These are phyloP conservation scores for Diachasmimorpha longicaudata DNA, from an alignment of 1,140 invertebrate genomes.

Conservation along the genomic window DNA sequence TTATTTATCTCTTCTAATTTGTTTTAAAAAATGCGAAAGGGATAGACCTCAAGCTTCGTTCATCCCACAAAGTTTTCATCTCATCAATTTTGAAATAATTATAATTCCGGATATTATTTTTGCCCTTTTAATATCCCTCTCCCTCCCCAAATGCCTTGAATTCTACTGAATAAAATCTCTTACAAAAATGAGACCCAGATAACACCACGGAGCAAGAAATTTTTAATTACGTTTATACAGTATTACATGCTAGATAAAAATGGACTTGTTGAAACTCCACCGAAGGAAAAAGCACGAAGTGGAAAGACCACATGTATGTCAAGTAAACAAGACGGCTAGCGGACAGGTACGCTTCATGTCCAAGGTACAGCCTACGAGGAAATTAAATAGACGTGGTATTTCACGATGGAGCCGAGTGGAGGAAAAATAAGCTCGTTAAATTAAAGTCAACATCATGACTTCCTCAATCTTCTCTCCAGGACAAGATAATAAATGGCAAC, in stretches of 20 bases:
- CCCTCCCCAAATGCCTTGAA: too few species aligned
- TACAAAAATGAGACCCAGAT: too few species aligned
- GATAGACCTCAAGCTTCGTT: too few species aligned
- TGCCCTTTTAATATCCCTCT: too few species aligned
- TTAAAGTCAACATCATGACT: neutral
- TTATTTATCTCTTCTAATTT: too few species aligned
- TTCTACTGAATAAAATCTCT: too few species aligned
- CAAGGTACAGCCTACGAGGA: neutral
- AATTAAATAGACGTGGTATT: neutral
- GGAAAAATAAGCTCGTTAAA: slow-evolving; percentile 1
- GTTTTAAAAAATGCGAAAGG: too few species aligned
- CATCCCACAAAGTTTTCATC: too few species aligned
- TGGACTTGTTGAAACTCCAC: neutral
- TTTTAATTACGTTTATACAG: neutral
- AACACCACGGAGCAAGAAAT: neutral
- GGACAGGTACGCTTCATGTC: neutral
- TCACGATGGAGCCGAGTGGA: neutral
- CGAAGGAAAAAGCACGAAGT: neutral
- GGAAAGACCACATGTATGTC: neutral
- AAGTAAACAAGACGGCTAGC: neutral
- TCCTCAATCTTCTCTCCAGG: neutral
- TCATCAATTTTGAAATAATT: too few species aligned
- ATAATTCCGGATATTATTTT: too few species aligned
- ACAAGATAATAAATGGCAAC: neutral
- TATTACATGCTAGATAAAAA: neutral